These are phyloP conservation scores for Mirounga angustirostris DNA, from an alignment of 2,113 vertebrate species.

Conservation along the genomic window DNA sequence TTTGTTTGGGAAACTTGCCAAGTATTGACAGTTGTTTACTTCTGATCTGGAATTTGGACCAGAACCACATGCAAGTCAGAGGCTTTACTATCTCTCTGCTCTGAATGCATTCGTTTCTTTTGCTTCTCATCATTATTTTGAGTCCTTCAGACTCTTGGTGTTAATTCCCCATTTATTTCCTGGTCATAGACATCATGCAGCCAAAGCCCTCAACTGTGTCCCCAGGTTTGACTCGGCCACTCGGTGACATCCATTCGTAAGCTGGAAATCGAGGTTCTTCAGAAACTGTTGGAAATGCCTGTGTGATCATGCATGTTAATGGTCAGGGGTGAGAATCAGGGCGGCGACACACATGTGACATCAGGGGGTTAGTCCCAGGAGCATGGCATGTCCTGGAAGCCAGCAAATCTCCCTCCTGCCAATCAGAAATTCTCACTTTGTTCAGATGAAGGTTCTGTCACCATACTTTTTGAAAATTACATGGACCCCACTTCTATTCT, in stretches of 20 bases:
- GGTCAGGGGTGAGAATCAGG: not conserved
- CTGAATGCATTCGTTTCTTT: not conserved
- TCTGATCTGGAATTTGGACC: not conserved
- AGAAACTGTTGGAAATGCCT: not conserved
- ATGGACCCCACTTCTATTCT: not conserved
- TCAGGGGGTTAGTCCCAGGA: constrained; percentile 14
- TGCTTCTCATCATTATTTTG: not conserved
- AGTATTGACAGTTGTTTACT: not conserved
- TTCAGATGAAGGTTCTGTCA: not conserved
- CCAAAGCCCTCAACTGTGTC: not conserved
- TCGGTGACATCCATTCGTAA: not conserved
- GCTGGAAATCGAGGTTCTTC: constrained; percentile 37
- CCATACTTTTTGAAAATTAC: not conserved
- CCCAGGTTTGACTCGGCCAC: not conserved
- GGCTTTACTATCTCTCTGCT: not conserved
- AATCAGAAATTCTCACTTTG: constrained; percentile 47
- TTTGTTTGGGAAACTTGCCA: not conserved
- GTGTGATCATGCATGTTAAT: not conserved
- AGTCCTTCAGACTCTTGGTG: not conserved
- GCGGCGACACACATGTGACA: not conserved
- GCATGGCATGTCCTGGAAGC: not conserved
- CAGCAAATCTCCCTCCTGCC: constrained; percentile 38
- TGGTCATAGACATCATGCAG: not conserved
- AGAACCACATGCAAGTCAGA: not conserved
- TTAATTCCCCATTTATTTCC: not conserved